Evolutionary conservation across 2,888 invertebrate species (phyloP), one percentile per base, ranked within the genome.

Genomic region (Brachylomia viminalis): DNA sequence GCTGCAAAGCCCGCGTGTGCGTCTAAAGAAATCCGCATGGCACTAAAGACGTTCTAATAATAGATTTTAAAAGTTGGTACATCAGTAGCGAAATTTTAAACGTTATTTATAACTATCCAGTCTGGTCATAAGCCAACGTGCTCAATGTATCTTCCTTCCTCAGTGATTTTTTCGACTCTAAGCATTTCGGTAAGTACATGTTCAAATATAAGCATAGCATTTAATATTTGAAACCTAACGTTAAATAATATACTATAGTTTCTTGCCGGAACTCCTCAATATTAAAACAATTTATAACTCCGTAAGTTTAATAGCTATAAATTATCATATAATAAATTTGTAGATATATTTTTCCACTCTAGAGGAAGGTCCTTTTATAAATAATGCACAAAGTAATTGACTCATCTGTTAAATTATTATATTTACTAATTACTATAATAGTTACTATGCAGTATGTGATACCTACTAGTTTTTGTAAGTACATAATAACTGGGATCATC

Each of bases 311-410:
- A 17, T 70, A 72, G 30, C 8, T 72, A 17, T 71, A 56, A 72
- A 72, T 17, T 54, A 42, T 30, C 10, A 42, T 10, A 23, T 69
- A 61, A 30, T 62, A 61, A 27, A 62, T 62, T 11, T 23, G 20
- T 70, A 72, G 23, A 33, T 70, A 33, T 74, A 74, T 74, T 74
- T 75, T 74, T 75, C 47, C 74, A 75, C 23, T 7, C 30, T 30
- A 38, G 3, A n/a, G 11, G 42, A 61, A 20, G 15, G 20, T 74
- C 49, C n/a, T 72, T 58, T 30, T 58, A 75, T 75, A 42, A n/a
- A 75, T 74, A 74, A 42, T 61, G 75, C 74, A 75, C 49, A 49
- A 74, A 42, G 42, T 42, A 61, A 59, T 49, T 49, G 59, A 74
- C 13, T 75, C 30, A 73, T 23, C 30, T 74, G 47, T 59, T 74